phyloP scores from a whole-genome alignment of 1,140 invertebrate genomes.

The Lineus longissimus region DNA sequence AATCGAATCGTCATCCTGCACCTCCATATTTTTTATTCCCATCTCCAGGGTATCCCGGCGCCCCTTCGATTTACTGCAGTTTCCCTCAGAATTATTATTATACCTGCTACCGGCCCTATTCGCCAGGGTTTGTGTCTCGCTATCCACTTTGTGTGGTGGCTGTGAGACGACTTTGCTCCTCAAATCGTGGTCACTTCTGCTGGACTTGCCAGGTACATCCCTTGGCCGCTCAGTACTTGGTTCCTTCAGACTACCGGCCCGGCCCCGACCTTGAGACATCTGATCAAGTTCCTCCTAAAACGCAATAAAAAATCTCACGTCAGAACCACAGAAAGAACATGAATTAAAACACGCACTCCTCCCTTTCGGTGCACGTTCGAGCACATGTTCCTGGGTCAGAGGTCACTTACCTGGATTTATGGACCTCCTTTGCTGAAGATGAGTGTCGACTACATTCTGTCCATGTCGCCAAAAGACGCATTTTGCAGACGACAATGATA shows the following conservation, averaged over 20 bases:
- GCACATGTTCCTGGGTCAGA: too few species aligned
- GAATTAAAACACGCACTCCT: too few species aligned
- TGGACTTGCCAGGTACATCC: not conserved
- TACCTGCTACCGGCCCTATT: not conserved
- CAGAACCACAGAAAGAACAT: too few species aligned
- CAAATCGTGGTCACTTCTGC: not conserved
- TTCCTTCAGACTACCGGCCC: conserved; percentile 2
- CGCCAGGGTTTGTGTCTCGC: not conserved
- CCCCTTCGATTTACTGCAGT: too few species aligned
- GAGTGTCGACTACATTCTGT: too few species aligned
- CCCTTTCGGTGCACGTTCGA: too few species aligned
- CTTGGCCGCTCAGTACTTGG: not conserved
- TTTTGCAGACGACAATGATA: too few species aligned
- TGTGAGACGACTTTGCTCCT: not conserved
- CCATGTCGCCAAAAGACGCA: too few species aligned
- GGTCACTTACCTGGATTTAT: too few species aligned
- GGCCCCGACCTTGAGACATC: conserved; percentile 2
- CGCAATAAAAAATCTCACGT: too few species aligned
- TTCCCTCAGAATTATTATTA: not conserved
- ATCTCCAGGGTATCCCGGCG: conserved; percentile 35
- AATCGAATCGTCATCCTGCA: conserved; percentile 52
- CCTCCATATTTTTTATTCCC: conserved; percentile 51
- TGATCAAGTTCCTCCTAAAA: not conserved
- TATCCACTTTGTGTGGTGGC: not conserved
- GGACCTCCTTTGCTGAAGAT: too few species aligned